Conservation (phyloP, 2,888 invertebrate species). For the Tenthredo mesomela region DNA sequence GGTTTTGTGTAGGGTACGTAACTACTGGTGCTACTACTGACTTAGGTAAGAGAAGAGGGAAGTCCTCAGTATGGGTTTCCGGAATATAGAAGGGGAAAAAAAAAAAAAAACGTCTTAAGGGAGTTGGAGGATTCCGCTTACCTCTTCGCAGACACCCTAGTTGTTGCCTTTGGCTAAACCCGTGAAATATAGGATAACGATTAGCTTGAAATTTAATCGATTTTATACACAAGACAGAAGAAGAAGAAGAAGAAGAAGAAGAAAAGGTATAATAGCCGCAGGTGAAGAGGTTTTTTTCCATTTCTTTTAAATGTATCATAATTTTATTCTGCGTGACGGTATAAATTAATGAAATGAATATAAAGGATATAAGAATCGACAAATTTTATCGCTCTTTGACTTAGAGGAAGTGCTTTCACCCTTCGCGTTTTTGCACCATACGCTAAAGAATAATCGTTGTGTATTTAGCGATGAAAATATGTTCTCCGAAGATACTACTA, state of each 20-base stretch:
- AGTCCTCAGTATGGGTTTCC: not conserved
- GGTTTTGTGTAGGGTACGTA: not conserved
- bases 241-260: not conserved
- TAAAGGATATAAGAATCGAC: not conserved
- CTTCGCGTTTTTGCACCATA: not conserved
- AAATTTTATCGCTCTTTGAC: not conserved
- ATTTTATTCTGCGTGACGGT: not conserved
- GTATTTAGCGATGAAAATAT: constrained; percentile 17
- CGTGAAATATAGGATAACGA: constrained; percentile 11
- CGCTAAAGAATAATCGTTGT: not conserved
- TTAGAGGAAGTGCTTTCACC: not conserved
- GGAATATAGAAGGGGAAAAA: not conserved
- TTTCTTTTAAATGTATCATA: not conserved
- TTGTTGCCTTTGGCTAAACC: not conserved
- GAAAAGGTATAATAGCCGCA: not conserved
- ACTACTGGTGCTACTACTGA: not conserved
- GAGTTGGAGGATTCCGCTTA: constrained; percentile 34
- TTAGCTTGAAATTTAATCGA: constrained; percentile 13
- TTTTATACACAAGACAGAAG: not conserved
- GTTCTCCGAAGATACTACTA: not conserved
- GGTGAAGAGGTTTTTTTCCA: not conserved
- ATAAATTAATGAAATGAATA: not conserved
- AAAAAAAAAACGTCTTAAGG: not conserved
- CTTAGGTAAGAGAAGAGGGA: not conserved
- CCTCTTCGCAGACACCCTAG: constrained; percentile 15